Evolutionary conservation across 2,113 vertebrate genomes (phyloP).

Genomic region (Xiphorhynchus elegans): DNA sequence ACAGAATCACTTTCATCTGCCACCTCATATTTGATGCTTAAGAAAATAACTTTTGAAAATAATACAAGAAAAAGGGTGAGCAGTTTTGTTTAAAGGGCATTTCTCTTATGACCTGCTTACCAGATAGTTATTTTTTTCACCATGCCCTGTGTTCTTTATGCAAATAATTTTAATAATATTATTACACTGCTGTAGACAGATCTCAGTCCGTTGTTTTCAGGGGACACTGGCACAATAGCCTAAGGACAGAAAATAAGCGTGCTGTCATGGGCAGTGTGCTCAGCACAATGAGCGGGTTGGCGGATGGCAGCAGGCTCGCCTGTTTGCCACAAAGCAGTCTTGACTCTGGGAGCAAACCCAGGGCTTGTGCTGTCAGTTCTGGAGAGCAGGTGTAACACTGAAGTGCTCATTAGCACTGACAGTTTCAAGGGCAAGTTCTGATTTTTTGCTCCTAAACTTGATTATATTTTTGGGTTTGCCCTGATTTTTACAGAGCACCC

Average conservation of each 20-base stretch:
- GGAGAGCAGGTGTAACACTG: slow-evolving; percentile 1
- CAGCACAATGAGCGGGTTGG: slow-evolving; percentile 35
- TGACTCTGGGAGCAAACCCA: slow-evolving; percentile 27
- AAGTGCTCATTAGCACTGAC: slow-evolving; percentile 22
- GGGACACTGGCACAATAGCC: slow-evolving; percentile 49
- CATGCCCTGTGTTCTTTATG: slow-evolving; percentile 23
- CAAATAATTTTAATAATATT: slow-evolving; percentile 57
- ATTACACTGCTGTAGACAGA: slow-evolving; percentile 27
- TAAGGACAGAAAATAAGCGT: slow-evolving; percentile 42
- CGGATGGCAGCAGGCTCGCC: slow-evolving; percentile 18
- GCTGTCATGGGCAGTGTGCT: slow-evolving; percentile 43
- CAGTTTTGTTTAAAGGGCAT: background rate
- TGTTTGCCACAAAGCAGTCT: slow-evolving; percentile 12
- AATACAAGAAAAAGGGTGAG: background rate
- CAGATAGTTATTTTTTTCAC: background rate
- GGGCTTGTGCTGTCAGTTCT: slow-evolving; percentile 38
- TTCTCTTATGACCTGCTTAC: slow-evolving; percentile 1
- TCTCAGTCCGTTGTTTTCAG: slow-evolving; percentile 18
- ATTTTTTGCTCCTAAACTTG: background rate
- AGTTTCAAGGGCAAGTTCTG: slow-evolving; percentile 3
- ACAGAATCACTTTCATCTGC: background rate
- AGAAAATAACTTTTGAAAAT: background rate
- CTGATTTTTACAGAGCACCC: background rate
- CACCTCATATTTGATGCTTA: background rate
- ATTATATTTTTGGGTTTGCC: background rate